Base-by-base conservation (phyloP, 30 jellyfish, hydroid and myxozoan genomes). In the Morbakka virulenta region DNA sequence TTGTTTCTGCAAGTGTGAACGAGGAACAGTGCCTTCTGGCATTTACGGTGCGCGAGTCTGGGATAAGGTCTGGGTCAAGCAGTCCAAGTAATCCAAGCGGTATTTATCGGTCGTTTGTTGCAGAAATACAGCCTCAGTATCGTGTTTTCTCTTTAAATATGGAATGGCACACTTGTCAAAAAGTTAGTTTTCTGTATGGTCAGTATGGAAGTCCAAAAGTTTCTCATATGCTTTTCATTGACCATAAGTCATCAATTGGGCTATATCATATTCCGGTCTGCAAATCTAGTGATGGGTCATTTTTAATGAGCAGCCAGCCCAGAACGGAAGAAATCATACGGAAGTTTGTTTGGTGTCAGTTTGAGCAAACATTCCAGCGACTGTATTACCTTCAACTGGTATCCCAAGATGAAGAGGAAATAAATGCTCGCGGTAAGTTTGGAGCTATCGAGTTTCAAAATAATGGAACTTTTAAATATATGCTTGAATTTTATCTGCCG, bases 101-200 rank as follows among this genome's bases (percentile, higher is more conserved):
- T 13, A 71, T 77, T 11, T 89, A 76, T 67, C 76, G 69, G 35
- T 82, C 97, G 4, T 89, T 80, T 68, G n/a, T 89, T 0, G 97
- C 95, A 0, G 97, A 89, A 66, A 77, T 89, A 25, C 84, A 87
- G 22, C 95, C 97, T 4, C 91, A 85, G 50, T 80, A 89, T 26
- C 84, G 95, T 11, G 82, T 89, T 1, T 82, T 89, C 69, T 79
- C 95, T 32, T 67, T 89, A 47, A 77, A 82, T 24, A 89, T 89
- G 32, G 95, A 89, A 35, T 89, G 95, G 94, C 89, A 79, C 24
- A 77, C 94, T 1, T 89, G 69, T 33, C 97, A 89, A 76, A 89
- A 83, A 62, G 95, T 89, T 17, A 91, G 83, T 76, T 89, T 89
- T 72, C 71, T 88, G 62, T 74, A 86, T 62, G 69, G 64, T 9